Base-by-base conservation (phyloP, 2,888 invertebrate genomes). In the Nasonovia ribisnigri region DNA sequence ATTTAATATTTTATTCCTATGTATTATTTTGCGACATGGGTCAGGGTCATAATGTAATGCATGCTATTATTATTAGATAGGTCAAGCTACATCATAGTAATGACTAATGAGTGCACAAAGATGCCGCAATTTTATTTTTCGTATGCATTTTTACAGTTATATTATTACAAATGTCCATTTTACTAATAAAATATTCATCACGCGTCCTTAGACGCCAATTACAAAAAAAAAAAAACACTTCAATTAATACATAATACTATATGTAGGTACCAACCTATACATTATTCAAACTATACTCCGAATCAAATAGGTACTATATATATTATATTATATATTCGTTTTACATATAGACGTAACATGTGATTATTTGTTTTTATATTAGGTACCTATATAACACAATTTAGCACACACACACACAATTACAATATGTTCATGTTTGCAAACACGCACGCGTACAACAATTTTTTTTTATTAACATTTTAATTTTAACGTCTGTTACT, bases 141-240 rank as follows among this genome's bases (percentile, higher is more conserved):
- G 46, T 67, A 67, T 36, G 16, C 67, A 36, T 48, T 77, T 36
- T 48, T 36, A 48, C n/a, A 42, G 6, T 42, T 42, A 84, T 24
- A 42, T 42, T 13, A 24, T 24, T 16, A 87, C 26, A 77, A 90
- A 77, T 36, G 29, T 60, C 57, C 43, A 24, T 90, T 48, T 48
- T 48, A 13, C 48, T 36, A 77, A 90, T 90, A 36, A 90, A 90
- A 48, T 51, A 90, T 67, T 67, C 90, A 20, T 90, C 67, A 90
- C 36, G 36, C 77, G 67, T 90, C 90, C 90, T 90, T 90, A 90
- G 48, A 48, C 77, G 77, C 67, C 77, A 90, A 90, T 90, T 90
- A 46, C 11, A 46, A 46, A 46, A 8, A 57, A 57, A 48, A 90
- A 90, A 88, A 88, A 90, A 43, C 20, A n/a, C 24, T 36, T 90